These are phyloP conservation scores for Verasper variegatus DNA, from an alignment of 2,113 vertebrate species.

Conservation along the genomic window DNA sequence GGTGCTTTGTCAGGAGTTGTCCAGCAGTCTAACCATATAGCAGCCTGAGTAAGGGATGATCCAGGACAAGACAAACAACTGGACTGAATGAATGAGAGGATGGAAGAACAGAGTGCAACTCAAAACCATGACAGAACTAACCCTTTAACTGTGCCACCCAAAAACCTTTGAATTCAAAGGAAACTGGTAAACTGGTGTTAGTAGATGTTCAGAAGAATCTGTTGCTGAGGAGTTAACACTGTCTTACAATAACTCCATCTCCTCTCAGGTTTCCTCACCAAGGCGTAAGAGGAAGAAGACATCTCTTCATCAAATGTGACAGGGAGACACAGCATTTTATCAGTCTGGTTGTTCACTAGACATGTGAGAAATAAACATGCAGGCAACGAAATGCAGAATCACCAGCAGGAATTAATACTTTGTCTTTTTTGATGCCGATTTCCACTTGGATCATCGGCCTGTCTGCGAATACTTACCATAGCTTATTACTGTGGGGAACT, in stretches of 20 bases:
- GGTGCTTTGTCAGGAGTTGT: no score
- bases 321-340: neutral
- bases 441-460: slow-evolving; percentile 44
- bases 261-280: slow-evolving; percentile 9
- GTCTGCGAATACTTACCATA: slow-evolving; percentile 16
- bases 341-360: slow-evolving; percentile 20
- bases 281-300: slow-evolving; percentile 5
- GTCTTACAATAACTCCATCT: slow-evolving; percentile 5
- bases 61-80: no score
- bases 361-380: slow-evolving; percentile 22
- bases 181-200: no score
- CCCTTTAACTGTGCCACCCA: no score
- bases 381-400: slow-evolving; percentile 37
- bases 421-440: slow-evolving; percentile 9
- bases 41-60: no score
- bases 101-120: no score
- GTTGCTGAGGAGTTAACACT: no score
- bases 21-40: no score
- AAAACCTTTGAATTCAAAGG: no score
- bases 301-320: slow-evolving; percentile 9
- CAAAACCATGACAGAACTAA: no score
- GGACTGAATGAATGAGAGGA: no score
- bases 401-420: slow-evolving; percentile 63
- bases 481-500: slow-evolving; percentile 69
- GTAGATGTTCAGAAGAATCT: no score